phyloP scores from a whole-genome alignment of 1,140 invertebrate species.

The Drosophila simulans region DNA sequence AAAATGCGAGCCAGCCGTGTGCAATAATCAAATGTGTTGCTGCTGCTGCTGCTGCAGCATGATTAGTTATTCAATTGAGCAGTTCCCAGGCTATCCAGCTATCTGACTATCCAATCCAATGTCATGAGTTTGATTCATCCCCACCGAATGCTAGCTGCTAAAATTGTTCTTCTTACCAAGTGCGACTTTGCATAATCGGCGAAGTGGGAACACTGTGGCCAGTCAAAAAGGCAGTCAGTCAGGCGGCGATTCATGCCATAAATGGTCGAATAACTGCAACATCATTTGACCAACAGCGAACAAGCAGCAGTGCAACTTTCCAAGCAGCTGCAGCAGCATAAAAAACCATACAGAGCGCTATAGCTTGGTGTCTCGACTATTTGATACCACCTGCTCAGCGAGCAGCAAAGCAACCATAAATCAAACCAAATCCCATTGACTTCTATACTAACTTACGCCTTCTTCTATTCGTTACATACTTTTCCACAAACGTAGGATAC shows the following conservation, averaged over 20 bases:
- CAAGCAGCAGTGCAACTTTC: conserved; percentile 58
- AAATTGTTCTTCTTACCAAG: conserved; percentile 16
- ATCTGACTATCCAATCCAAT: conserved; percentile 22
- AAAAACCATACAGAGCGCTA: no score
- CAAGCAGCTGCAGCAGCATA: conserved; percentile 43
- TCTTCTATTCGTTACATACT: no score
- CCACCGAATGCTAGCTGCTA: background rate
- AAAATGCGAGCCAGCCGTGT: conserved; percentile 49
- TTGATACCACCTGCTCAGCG: no score
- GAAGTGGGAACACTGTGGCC: background rate
- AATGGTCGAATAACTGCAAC: conserved; percentile 76
- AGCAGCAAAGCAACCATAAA: no score
- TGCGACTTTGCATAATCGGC: conserved; percentile 6
- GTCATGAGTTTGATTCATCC: conserved; percentile 47
- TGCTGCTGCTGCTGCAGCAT: conserved; percentile 12
- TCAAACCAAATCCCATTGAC: no score
- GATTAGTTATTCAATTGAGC: conserved; percentile 52
- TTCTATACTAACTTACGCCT: no score
- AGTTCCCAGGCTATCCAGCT: conserved; percentile 37
- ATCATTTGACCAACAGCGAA: conserved; percentile 73
- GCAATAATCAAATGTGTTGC: conserved; percentile 51
- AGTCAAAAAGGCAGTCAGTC: conserved; percentile 14
- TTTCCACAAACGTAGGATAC: no score
- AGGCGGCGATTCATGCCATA: conserved; percentile 63
- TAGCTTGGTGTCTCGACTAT: no score